These are phyloP conservation scores for Limnephilus auricula DNA, from an alignment of 2,888 invertebrate species.

Conservation along the genomic window DNA sequence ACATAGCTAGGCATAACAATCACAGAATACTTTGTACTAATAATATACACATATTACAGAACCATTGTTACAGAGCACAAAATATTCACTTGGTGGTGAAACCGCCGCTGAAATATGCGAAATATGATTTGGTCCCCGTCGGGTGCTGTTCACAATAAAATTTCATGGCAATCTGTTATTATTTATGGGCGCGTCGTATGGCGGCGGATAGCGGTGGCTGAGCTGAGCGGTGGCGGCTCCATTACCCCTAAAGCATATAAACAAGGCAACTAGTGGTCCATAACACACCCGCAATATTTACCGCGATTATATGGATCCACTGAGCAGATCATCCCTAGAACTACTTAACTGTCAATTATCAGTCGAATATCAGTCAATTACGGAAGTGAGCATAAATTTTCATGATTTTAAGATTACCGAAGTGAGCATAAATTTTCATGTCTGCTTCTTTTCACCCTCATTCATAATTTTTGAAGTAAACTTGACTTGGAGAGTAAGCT, in stretches of 20 bases:
- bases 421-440: no score
- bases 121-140: conserved; percentile 45
- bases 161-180: conserved; percentile 34
- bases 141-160: conserved; percentile 45
- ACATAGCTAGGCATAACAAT: no score
- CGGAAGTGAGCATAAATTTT: no score
- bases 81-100: background rate
- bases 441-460: no score
- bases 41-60: background rate
- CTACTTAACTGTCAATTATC: no score
- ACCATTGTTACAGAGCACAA: background rate
- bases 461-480: no score
- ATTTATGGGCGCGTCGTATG: conserved; percentile 34
- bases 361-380: no score
- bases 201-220: conserved; percentile 3
- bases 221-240: background rate
- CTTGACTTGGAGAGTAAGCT: no score
- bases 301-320: background rate
- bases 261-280: conserved; percentile 35
- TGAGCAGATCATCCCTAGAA: background rate
- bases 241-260: conserved; percentile 29
- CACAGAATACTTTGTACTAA: no score
- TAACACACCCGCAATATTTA: conserved; percentile 10
- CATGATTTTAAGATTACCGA: no score
- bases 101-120: conserved; percentile 12